Conservation (phyloP, 2,113 vertebrate species). For the Platichthys stellatus region DNA sequence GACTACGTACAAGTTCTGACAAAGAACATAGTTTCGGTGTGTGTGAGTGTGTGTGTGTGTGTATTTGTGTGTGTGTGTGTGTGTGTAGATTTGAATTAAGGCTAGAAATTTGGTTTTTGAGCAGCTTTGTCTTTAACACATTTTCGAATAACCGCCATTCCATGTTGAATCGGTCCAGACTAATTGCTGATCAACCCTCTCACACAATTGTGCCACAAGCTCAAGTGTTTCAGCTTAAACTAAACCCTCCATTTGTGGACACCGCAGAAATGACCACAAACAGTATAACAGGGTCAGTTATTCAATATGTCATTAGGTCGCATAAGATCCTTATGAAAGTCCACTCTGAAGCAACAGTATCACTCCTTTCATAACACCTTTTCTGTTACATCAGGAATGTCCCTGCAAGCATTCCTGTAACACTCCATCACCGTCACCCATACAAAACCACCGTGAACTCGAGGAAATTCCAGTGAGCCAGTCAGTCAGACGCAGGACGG, state of each 20-base stretch:
- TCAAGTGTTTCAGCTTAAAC: too few species aligned
- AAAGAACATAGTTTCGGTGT: too few species aligned
- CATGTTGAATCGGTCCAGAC: too few species aligned
- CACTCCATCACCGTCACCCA: slow-evolving; percentile 57
- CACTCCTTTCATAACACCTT: slow-evolving; percentile 35
- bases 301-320: slow-evolving; percentile 8
- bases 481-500: slow-evolving; percentile 48
- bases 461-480: slow-evolving; percentile 67
- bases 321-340: neutral
- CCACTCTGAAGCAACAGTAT: slow-evolving; percentile 31
- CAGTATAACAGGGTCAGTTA: neutral
- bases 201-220: too few species aligned
- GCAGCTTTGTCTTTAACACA: too few species aligned
- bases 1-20: slow-evolving; percentile 14
- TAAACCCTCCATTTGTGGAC: neutral
- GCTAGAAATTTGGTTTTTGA: too few species aligned
- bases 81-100: too few species aligned
- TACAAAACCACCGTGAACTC: slow-evolving; percentile 61
- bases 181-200: too few species aligned
- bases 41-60: too few species aligned
- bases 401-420: slow-evolving; percentile 60
- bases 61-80: too few species aligned
- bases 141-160: too few species aligned
- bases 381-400: slow-evolving; percentile 32
- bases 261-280: too few species aligned